Base-by-base conservation (phyloP, 2,797 vertebrate species). In the Periparus ater region DNA sequence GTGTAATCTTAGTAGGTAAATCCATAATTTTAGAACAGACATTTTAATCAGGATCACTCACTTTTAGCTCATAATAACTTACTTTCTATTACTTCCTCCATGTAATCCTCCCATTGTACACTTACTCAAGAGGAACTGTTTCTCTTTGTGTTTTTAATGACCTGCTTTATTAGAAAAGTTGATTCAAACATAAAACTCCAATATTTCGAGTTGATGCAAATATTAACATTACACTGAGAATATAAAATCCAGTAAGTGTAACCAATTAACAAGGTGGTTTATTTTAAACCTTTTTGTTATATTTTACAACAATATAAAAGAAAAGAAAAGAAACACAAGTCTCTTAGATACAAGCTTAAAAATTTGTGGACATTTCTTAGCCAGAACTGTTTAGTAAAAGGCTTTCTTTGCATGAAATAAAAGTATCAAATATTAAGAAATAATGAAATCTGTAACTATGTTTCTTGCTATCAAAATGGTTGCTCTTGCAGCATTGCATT, bases 141-240 rank as follows among this genome's bases (percentile, higher is more conserved):
- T 95, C 21, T 42, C 36, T 81, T 89, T 61, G 27, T 89, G 71
- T 73, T 90, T 82, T 27, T 86, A 85, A 91, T 93, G 36, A 89
- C 26, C 17, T 62, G 14, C 7, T 48, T 91, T 91, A 93, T 86
- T 47, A 84, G 19, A 62, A 95, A 85, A 95, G 65, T 72, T 91
- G 40, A 85, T 76, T 93, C 34, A 83, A 96, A 91, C 17, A 38
- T 42, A 79, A 84, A 96, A 93, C 18, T 90, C 45, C 42, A 94
- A 22, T 66, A 54, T 18, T 65, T 84, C 20, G 47, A 55, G 16
- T 32, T 65, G 29, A 88, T 89, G 53, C 70, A 96, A 96, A 91
- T 91, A 95, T 75, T 86, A 89, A 42, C 40, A 62, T 84, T 73
- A 79, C 10, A 63, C 15, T 32, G 29, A 93, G 44, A 17, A 38